Evolutionary conservation across 2,888 invertebrate genomes (phyloP).

Genomic region (Galeruca laticollis): DNA sequence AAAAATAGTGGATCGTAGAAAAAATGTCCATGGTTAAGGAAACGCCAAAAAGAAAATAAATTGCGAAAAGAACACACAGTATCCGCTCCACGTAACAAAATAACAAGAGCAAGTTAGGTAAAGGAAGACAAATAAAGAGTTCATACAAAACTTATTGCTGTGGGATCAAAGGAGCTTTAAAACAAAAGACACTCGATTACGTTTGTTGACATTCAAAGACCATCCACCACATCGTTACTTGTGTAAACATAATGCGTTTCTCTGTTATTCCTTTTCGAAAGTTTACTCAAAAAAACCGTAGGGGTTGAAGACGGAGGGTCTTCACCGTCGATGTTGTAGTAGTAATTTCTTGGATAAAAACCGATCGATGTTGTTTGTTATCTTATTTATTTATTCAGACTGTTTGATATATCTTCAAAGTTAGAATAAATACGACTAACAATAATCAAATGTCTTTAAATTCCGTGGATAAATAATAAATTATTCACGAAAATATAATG

Average conservation of each 20-base stretch:
- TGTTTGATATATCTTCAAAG: too few species aligned
- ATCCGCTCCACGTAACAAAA: background rate
- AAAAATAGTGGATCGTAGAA: too few species aligned
- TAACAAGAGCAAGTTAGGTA: background rate
- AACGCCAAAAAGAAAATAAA: background rate
- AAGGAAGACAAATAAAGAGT: slow-evolving; percentile 5
- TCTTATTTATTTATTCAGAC: too few species aligned
- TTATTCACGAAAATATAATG: too few species aligned
- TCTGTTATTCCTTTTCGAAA: background rate
- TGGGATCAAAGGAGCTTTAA: slow-evolving; percentile 18
- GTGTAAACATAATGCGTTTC: slow-evolving; percentile 15
- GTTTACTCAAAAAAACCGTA: slow-evolving; percentile 10
- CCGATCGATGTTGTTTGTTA: too few species aligned
- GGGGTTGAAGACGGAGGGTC: background rate
- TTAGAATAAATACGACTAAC: too few species aligned
- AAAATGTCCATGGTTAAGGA: too few species aligned
- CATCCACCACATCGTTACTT: slow-evolving; percentile 15
- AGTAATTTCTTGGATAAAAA: background rate
- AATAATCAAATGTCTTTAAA: too few species aligned
- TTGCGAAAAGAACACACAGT: background rate
- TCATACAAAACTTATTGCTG: slow-evolving; percentile 10
- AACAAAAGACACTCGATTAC: slow-evolving; percentile 17
- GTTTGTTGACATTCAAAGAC: slow-evolving; percentile 19
- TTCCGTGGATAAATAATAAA: too few species aligned
- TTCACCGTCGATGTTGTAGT: background rate